A percentile compares a stretch with the other conserved stretches of the same genome.
phyloP scores from a whole-genome alignment of 2,888 invertebrate genomes.

The Idaea aversata region DNA sequence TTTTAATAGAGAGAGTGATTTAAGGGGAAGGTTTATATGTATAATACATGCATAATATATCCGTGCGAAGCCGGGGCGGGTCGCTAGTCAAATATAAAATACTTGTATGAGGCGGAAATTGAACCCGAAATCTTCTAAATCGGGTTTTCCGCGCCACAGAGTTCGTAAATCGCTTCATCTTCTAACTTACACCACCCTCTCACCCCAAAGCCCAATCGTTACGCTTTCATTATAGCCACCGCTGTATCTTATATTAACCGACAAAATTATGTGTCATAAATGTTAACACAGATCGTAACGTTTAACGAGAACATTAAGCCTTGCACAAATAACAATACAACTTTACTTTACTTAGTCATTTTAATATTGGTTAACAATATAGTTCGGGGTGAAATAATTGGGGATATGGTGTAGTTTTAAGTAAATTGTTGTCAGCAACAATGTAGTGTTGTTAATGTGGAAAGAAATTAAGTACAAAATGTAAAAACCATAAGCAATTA shows the following conservation, averaged over 20 bases:
- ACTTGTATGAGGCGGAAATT: too few relatives aligned
- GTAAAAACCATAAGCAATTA: too few relatives aligned
- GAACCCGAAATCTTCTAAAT: too few relatives aligned
- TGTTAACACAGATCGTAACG: conserved; percentile 63
- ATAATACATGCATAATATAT: too few relatives aligned
- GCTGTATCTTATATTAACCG: conserved; percentile 53
- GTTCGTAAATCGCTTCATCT: conserved; percentile 27
- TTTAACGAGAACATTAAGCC: conserved; percentile 57
- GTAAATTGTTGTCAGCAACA: neutral
- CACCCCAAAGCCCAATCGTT: conserved; percentile 59
- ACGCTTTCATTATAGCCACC: conserved; percentile 66
- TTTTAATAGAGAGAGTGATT: too few relatives aligned
- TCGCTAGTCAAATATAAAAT: too few relatives aligned
- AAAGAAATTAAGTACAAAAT: too few relatives aligned
- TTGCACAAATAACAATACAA: conserved; percentile 43
- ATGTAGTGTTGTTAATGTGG: neutral
- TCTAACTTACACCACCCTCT: conserved; percentile 28
- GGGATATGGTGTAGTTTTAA: neutral
- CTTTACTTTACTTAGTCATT: conserved; percentile 17
- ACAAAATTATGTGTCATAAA: conserved; percentile 76
- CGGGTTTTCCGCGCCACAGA: neutral
- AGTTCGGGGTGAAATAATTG: neutral
- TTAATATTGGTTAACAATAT: neutral
- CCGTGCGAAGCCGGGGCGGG: too few relatives aligned
- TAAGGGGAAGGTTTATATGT: too few relatives aligned